phyloP scores from a whole-genome alignment of 1,140 invertebrate species.

The Mercenaria mercenaria region DNA sequence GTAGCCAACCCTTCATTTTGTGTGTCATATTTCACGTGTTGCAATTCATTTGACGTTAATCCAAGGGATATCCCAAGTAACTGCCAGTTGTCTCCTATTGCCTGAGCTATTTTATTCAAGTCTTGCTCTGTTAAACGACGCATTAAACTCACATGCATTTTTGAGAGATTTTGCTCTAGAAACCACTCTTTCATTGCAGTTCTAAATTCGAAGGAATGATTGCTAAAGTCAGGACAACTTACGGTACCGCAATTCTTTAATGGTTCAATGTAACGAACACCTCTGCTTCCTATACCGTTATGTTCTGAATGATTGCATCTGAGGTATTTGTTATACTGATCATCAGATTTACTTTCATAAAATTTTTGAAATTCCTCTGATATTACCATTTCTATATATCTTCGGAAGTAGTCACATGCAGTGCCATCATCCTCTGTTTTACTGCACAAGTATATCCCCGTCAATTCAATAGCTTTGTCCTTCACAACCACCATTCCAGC shows the following conservation, averaged over 20 bases:
- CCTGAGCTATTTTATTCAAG: background rate
- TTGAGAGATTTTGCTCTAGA: background rate
- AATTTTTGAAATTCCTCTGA: background rate
- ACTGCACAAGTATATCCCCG: background rate
- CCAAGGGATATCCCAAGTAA: background rate
- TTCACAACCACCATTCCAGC: background rate
- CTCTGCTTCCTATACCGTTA: background rate
- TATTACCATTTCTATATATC: background rate
- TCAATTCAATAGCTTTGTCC: background rate
- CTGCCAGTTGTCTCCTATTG: background rate
- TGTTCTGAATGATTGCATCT: background rate
- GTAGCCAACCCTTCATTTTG: no score
- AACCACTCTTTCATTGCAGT: background rate
- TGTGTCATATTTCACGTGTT: background rate
- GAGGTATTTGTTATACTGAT: background rate
- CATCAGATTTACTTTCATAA: background rate
- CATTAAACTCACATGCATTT: background rate
- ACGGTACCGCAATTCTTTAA: background rate
- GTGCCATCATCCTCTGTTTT: background rate
- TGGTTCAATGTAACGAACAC: background rate
- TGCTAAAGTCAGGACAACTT: background rate
- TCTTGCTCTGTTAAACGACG: background rate
- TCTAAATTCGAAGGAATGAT: background rate
- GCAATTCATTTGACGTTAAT: background rate
- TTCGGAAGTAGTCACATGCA: background rate